Evolutionary conservation across 2,888 invertebrate genomes (phyloP).

Genomic region (Caenorhabditis wallacei): DNA sequence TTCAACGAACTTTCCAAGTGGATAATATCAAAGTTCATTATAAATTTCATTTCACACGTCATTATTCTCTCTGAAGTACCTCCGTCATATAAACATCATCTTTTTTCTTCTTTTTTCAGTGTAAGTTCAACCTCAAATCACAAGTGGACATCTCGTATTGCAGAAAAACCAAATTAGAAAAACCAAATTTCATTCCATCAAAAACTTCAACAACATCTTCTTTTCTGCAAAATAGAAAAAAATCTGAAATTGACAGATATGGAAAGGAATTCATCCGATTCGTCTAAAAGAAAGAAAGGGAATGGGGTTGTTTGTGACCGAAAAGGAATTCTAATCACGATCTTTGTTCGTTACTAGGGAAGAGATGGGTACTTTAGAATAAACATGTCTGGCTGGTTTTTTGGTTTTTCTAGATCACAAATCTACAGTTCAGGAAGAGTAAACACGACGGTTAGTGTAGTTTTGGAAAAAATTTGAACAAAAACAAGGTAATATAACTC

Average conservation of each 20-base stretch:
- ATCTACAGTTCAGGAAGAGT: conserved; percentile 12
- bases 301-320: conserved; percentile 32
- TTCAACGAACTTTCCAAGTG: no score
- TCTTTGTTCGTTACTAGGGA: conserved; percentile 36
- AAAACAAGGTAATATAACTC: conserved; percentile 7
- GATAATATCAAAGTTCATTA: no score
- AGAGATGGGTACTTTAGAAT: background rate
- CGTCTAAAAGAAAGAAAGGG: conserved; percentile 6
- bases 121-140: conserved; percentile 16
- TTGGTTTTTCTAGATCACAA: conserved; percentile 23
- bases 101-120: no score
- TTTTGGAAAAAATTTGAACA: background rate
- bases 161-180: no score
- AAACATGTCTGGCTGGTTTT: conserved; percentile 14
- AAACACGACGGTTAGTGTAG: background rate
- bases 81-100: conserved; percentile 14
- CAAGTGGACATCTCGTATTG: conserved; percentile 30
- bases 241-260: conserved; percentile 15
- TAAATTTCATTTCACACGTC: conserved; percentile 34
- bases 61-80: conserved; percentile 30
- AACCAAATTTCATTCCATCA: conserved; percentile 1
- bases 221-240: conserved; percentile 12
- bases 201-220: background rate
- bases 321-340: conserved; percentile 27
- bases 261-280: conserved; percentile 11